Evolutionary conservation across 2,113 vertebrate species (phyloP).

Genomic region (Clinocottus analis): DNA sequence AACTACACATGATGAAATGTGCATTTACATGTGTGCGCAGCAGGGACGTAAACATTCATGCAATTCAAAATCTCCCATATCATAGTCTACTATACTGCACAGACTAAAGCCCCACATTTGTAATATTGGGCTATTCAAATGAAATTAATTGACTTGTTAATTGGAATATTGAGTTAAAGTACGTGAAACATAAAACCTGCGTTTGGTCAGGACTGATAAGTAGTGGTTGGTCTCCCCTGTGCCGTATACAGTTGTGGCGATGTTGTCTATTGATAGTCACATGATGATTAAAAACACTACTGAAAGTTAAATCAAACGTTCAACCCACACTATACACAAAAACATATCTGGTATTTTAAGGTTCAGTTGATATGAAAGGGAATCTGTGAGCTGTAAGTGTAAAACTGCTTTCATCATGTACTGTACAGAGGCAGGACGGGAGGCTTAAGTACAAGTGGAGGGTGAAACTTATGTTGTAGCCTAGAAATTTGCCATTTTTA

Average conservation of each 20-base stretch:
- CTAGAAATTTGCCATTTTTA: conserved; percentile 22
- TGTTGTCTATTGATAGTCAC: conserved; percentile 64
- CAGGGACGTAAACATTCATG: background rate
- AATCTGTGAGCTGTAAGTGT: conserved; percentile 45
- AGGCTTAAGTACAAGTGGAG: conserved; percentile 22
- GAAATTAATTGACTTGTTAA: background rate
- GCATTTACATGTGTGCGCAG: conserved; percentile 9
- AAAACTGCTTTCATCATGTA: conserved; percentile 29
- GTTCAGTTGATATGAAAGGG: conserved; percentile 70
- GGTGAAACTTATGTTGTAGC: conserved; percentile 5
- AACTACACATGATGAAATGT: conserved; percentile 5
- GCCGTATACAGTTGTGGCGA: conserved; percentile 45
- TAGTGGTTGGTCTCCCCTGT: conserved; percentile 7
- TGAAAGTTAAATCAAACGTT: conserved; percentile 72
- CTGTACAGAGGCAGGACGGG: conserved; percentile 16
- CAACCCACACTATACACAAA: conserved; percentile 52
- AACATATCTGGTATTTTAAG: conserved; percentile 73
- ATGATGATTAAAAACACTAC: conserved; percentile 68
- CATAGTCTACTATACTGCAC: background rate
- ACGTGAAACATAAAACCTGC: conserved; percentile 26
- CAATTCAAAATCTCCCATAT: background rate
- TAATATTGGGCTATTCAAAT: background rate
- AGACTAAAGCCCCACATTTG: background rate
- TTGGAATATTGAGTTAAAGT: background rate
- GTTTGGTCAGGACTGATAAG: background rate